Base-by-base conservation (phyloP, 2,888 invertebrate genomes). In the Andrena marginata region DNA sequence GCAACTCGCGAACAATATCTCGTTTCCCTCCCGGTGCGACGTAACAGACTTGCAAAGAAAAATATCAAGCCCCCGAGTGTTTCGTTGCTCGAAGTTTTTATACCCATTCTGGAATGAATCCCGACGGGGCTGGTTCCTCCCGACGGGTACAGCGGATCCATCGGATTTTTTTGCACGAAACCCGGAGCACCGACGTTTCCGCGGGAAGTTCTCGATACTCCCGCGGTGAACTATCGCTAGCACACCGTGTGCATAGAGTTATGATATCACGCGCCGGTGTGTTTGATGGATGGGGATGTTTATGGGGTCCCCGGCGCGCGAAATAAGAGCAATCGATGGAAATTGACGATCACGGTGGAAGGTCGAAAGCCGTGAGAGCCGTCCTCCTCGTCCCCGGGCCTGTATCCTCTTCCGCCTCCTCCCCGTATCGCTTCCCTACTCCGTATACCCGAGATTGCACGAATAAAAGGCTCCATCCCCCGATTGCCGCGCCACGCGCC, bases 241-340 rank as follows among this genome's bases (percentile, higher is more conserved):
- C 35, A 23, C 60, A 56, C 60, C 33, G 23, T 69, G 62, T 69
- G 62, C 60, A 78, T 49, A 62, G 35, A 49, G 48, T 51, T 56
- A 31, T 33, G 71, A 82, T 79, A 86, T 49, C 59, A 72, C 64
- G 49, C 23, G 73, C 56, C 54, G 68, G 33, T 63, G 77, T 54
- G 26, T 49, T 81, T 87, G 87, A 87, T 83, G 77, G 81, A 85
- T 83, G 77, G 69, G 69, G 71, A 76, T 87, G 78, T 85, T 87
- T 83, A 79, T 70, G 72, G 63, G 42, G 49, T 5, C 74, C 8
- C 64, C 23, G 77, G 67, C 49, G 65, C 69, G 33, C 74, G 74
- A 81, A 85, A 87, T 83, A 85, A 82, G 75, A 84, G 77, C 73
- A 77, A 85, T 71, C 75, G 80, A 85, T 70, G 69, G 51, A 64